phyloP scores from a whole-genome alignment of 2,113 vertebrate species.

The Genyomyrus donnyi region DNA sequence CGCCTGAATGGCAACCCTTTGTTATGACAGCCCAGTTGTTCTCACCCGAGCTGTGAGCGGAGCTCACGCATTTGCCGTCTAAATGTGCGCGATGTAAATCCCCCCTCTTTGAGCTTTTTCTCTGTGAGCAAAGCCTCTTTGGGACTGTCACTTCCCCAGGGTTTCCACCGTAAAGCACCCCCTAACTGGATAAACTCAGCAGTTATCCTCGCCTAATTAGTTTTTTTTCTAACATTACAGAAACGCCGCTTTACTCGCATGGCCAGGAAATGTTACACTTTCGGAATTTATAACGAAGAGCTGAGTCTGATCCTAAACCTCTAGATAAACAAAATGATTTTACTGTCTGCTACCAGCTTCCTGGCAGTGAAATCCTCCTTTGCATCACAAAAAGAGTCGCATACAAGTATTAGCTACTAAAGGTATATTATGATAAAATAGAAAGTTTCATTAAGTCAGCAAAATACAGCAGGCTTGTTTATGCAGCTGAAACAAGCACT shows the following conservation, averaged over 20 bases:
- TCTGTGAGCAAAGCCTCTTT: constrained; percentile 56
- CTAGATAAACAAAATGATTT: background rate
- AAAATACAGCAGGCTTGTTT: background rate
- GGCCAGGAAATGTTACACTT: background rate
- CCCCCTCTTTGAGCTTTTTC: constrained; percentile 42
- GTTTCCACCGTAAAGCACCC: constrained; percentile 28
- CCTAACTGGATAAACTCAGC: constrained; percentile 36
- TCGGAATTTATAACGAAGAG: background rate
- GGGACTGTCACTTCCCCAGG: constrained; percentile 36
- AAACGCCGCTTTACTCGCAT: background rate
- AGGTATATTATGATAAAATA: background rate
- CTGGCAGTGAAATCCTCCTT: background rate
- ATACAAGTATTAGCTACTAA: background rate
- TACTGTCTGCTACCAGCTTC: background rate
- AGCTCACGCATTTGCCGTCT: background rate
- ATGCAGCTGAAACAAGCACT: background rate
- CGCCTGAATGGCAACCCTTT: background rate
- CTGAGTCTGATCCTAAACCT: background rate
- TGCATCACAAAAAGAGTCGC: background rate
- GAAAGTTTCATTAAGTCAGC: background rate
- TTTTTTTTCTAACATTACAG: background rate
- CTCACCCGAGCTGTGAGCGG: background rate
- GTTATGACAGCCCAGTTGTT: background rate
- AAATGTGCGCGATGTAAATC: constrained; percentile 22
- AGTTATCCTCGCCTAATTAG: constrained; percentile 38